phyloP scores from a whole-genome alignment of 2,888 invertebrate genomes.

The Agrypnus murinus region DNA sequence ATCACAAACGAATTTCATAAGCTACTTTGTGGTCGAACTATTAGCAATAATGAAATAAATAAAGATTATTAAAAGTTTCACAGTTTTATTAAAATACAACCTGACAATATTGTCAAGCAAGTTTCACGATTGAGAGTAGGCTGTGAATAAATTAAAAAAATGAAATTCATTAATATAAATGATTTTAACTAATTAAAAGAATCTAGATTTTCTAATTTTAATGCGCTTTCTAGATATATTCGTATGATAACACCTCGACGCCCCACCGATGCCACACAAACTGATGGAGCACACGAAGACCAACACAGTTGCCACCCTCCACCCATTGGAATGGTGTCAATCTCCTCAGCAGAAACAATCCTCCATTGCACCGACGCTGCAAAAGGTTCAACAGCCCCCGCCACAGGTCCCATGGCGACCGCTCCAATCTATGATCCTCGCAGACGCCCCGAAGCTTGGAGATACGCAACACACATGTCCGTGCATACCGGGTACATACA shows the following conservation, averaged over 20 bases:
- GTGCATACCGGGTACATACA: slow-evolving; percentile 91
- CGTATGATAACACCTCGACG: slow-evolving; percentile 51
- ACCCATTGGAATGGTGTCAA: slow-evolving; percentile 91
- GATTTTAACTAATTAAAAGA: no score
- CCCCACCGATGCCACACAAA: slow-evolving; percentile 70
- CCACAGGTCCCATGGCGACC: slow-evolving; percentile 83
- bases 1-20: no score
- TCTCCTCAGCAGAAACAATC: slow-evolving; percentile 90
- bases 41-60: no score
- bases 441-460: slow-evolving; percentile 91
- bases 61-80: no score
- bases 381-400: slow-evolving; percentile 66
- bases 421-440: slow-evolving; percentile 92
- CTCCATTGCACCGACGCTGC: slow-evolving; percentile 74
- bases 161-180: no score
- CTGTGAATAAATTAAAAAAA: no score
- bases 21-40: no score
- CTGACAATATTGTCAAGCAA: no score
- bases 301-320: slow-evolving; percentile 95
- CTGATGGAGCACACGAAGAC: slow-evolving; percentile 88
- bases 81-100: no score
- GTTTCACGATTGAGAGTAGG: no score
- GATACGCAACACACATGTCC: slow-evolving; percentile 96
- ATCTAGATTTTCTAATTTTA: no score
- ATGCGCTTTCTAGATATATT: slow-evolving; percentile 58